Base-by-base conservation (phyloP, 2,797 vertebrate genomes). In the Anabas testudineus region DNA sequence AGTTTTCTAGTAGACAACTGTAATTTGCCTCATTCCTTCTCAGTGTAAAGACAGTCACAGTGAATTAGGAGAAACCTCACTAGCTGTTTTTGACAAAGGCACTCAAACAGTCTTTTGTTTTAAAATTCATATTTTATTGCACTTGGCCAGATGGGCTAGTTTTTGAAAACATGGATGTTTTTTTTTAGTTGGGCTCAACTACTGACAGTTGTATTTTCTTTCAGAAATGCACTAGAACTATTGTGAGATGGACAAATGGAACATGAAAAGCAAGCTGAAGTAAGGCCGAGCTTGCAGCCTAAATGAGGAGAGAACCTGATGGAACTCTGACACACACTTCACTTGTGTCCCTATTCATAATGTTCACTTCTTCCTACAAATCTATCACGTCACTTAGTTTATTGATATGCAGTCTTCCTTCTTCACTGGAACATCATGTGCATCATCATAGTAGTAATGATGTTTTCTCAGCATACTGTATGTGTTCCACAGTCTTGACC, bases 211-310 rank as follows among this genome's bases (percentile, higher is more conserved):
- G 15, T 37, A 28, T 43, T 37, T 30, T 37, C 10, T 67, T 58
- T 34, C 37, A 64, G 10, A n/a, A 30, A 46, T 37, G 32, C 49
- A 55, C 41, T 58, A 3, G 51, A 36, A 26, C 36, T 52, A 12
- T 36, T 59, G 43, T 51, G 48, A 71, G 53, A 19, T 7, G 24
- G 32, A 36, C 22, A n/a, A 15, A 55, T 47, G 32, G 51, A 7
- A 32, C 37, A 62, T 41, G 36, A 19, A 42, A n/a, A 59, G 21
- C 43, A 67, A 41, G 32, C 19, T 41, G 12, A 49, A 24, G 19
- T 42, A n/a, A 14, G 24, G 36, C 26, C 18, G 12, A 16, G 14
- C 0, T 10, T 30, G 57, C n/a, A 14, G 3, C 30, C 26, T 9
- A 1, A 22, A 16, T 7, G 24, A 51, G n/a, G 32, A 12, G 10